Evolutionary conservation across 92 coral and sea anemone species (phyloP).

Genomic region (Epizoanthus illoricatus): DNA sequence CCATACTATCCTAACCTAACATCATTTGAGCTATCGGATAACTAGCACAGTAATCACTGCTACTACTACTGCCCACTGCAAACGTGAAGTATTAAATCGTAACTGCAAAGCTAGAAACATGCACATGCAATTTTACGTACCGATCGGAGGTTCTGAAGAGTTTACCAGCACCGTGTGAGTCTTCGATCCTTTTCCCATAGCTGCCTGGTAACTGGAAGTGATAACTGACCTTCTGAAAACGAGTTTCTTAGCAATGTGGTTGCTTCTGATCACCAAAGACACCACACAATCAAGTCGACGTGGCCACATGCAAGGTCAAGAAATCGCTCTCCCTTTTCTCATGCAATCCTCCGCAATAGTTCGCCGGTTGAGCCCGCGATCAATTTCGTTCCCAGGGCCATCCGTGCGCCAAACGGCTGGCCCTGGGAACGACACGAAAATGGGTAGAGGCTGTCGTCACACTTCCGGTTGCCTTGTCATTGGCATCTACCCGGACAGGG

Average conservation of each 20-base stretch:
- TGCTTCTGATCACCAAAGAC: conserved; percentile 37
- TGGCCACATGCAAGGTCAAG: conserved; percentile 65
- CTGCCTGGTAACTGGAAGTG: conserved; percentile 4
- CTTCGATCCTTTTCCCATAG: conserved; percentile 51
- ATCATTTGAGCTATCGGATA: not conserved
- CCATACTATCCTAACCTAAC: not conserved
- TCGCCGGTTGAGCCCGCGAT: conserved; percentile 33
- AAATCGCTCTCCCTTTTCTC: not conserved
- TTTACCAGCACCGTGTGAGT: conserved; percentile 67
- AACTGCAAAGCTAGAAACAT: not conserved
- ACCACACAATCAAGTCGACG: conserved; percentile 44
- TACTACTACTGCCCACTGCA: not conserved
- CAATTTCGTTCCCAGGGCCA: conserved; percentile 5
- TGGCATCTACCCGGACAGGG: no score
- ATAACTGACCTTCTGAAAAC: conserved; percentile 11
- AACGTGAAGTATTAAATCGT: not conserved
- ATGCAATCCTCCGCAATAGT: conserved; percentile 21
- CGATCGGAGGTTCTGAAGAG: conserved; percentile 80
- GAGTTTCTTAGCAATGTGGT: conserved; percentile 19
- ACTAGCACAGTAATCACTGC: not conserved
- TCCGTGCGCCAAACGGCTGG: no score
- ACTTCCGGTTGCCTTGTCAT: no score
- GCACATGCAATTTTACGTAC: conserved; percentile 55
- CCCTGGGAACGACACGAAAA: no score
- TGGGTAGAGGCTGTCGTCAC: no score